Evolutionary conservation across 2,797 vertebrate species (phyloP), one percentile per base, ranked within the genome.

Genomic region (Pelochelys cantorii): DNA sequence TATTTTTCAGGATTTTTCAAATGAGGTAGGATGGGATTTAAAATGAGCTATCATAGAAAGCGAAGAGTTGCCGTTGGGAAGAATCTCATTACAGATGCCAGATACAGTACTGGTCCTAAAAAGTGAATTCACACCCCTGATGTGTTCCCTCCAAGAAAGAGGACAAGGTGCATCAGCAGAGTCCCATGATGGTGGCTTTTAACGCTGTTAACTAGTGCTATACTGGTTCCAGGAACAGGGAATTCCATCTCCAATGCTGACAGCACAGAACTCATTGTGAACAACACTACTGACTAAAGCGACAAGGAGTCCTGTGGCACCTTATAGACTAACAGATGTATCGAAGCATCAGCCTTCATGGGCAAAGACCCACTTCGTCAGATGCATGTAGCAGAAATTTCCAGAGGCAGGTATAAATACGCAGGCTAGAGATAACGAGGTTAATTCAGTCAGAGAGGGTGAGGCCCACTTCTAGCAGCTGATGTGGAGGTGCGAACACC

Each of bases 1-100:
- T 48, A 18, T 0, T 18, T 71, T 37, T 18, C n/a, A 71, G 65
- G n/a, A 4, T 37, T 71, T 71, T 71, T 5, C 65, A 71, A 71
- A n/a, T n/a, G 65, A 0, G 81, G 53, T 8, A 75, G 81, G 53
- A 75, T 0, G 48, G 78, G 23, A 11, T 62, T 81, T 56, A 27
- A 2, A 59, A 25, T 0, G 0, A 27, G 29, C 11, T 42, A 60
- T 65, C 79, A 59, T 25, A 5, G 79, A 1, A 3, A 54, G 54
- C 84, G 68, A 15, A 52, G 62, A 52, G n/a, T 54, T 48, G 42
- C 42, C 7, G 29, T 27, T 59, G 3, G 1, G 8, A 55, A 34
- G 34, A 80, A 23, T 2, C 80, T 79, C 8, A 1, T 14, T 15
- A 2, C 1, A 54, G 77, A 89, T 83, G 79, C 0, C 3, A 0